Evolutionary conservation across 2,888 invertebrate species (phyloP).

Genomic region (Drosophila yooni): DNA sequence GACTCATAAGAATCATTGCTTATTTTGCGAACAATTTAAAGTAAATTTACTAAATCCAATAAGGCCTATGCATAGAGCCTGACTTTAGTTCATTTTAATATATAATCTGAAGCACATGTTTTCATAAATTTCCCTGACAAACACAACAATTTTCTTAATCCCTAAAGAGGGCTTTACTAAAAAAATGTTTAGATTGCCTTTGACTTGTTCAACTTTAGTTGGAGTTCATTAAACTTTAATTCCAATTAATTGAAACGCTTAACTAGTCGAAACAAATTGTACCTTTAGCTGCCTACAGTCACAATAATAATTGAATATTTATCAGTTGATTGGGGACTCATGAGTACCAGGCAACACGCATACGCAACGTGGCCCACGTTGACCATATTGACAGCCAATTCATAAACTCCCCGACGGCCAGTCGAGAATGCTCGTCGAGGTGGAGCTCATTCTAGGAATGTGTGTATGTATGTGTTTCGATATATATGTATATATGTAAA

Average conservation of each 20-base stretch:
- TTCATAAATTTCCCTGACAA: background rate
- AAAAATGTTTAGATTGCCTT: no score
- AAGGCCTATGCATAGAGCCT: background rate
- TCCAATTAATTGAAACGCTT: constrained; percentile 30
- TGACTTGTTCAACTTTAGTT: background rate
- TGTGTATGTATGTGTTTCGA: background rate
- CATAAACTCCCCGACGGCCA: constrained; percentile 36
- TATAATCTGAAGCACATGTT: background rate
- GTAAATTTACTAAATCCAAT: background rate
- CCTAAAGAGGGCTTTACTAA: no score
- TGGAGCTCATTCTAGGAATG: background rate
- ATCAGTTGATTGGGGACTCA: constrained; percentile 57
- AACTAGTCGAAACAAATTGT: constrained; percentile 44
- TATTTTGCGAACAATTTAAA: background rate
- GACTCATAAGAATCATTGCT: fast-evolving
- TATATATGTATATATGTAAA: background rate
- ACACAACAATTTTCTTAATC: background rate
- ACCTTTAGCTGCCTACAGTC: constrained; percentile 20
- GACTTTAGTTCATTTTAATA: background rate
- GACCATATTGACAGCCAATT: constrained; percentile 6
- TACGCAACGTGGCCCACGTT: constrained; percentile 36
- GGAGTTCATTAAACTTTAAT: constrained; percentile 27
- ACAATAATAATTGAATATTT: constrained; percentile 47
- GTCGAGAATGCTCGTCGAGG: background rate
- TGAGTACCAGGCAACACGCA: constrained; percentile 36